These are phyloP conservation scores for Sarcophilus harrisii DNA, from an alignment of 2,797 vertebrate species.

Conservation along the genomic window DNA sequence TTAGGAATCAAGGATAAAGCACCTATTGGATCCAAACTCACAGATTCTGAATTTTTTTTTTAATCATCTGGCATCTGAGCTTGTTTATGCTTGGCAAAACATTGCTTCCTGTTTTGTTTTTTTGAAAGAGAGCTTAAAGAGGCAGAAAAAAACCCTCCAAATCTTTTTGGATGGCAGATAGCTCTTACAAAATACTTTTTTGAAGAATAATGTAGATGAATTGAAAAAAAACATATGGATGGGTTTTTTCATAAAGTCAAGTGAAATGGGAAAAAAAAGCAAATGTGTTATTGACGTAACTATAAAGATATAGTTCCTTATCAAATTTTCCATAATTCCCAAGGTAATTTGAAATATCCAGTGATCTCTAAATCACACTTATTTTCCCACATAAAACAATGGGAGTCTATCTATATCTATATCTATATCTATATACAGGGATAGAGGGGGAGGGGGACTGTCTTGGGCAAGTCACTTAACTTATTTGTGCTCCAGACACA, in stretches of 20 bases:
- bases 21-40: conserved; percentile 29
- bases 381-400: neutral
- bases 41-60: conserved; percentile 8
- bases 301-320: conserved; percentile 20
- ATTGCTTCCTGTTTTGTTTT: conserved; percentile 23
- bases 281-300: conserved; percentile 3
- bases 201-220: conserved; percentile 25
- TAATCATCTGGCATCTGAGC: conserved; percentile 32
- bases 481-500: neutral
- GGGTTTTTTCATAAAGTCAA: conserved; percentile 39
- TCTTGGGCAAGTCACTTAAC: neutral
- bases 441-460: too few relatives aligned
- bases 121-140: conserved; percentile 47
- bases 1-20: neutral
- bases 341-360: conserved; percentile 4
- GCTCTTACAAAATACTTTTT: conserved; percentile 29
- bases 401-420: too few relatives aligned
- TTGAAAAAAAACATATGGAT: neutral
- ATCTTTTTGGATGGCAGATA: conserved; percentile 33
- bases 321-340: conserved; percentile 42
- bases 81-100: conserved; percentile 29
- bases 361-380: neutral
- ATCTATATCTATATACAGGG: too few relatives aligned
- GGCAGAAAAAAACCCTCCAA: conserved; percentile 12
- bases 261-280: neutral